A percentile compares a stretch with the other conserved stretches of the same genome.
Conservation (phyloP, 1,140 invertebrate species). For the Adelges cooleyi region DNA sequence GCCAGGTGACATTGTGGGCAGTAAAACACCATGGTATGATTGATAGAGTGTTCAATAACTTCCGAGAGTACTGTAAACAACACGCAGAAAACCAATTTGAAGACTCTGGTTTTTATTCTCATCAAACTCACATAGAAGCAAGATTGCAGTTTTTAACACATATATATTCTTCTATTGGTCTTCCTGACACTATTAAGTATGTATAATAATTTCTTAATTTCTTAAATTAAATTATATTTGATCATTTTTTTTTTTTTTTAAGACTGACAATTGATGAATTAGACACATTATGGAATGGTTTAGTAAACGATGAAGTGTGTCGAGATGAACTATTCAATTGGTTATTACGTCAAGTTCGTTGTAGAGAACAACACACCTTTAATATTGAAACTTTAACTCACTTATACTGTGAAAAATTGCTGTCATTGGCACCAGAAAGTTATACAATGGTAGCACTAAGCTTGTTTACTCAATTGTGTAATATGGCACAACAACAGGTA, state of each 20-base stretch:
- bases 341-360: constrained; percentile 78
- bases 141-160: constrained; percentile 81
- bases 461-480: constrained; percentile 81
- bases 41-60: constrained; percentile 79
- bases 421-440: constrained; percentile 69
- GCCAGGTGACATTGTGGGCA: constrained; percentile 75
- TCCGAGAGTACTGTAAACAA: constrained; percentile 49
- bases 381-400: constrained; percentile 74
- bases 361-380: constrained; percentile 80
- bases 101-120: constrained; percentile 51
- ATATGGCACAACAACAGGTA: constrained; percentile 45
- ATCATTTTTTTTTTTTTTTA: constrained; percentile 32
- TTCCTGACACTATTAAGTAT: constrained; percentile 72
- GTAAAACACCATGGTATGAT: constrained; percentile 83
- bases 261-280: constrained; percentile 79
- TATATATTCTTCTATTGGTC: constrained; percentile 79
- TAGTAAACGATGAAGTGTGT: constrained; percentile 69
- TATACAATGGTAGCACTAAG: constrained; percentile 85
- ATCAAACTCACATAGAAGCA: constrained; percentile 82
- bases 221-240: not conserved
- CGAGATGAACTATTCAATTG: constrained; percentile 86
- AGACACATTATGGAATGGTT: constrained; percentile 78
- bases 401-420: constrained; percentile 78
- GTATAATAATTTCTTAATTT: constrained; percentile 23
- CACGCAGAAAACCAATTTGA: constrained; percentile 36